A percentile compares a stretch with the other conserved stretches of the same genome.
Conservation (phyloP, 2,797 vertebrate species). For the Odontamblyopus lacepedii region DNA sequence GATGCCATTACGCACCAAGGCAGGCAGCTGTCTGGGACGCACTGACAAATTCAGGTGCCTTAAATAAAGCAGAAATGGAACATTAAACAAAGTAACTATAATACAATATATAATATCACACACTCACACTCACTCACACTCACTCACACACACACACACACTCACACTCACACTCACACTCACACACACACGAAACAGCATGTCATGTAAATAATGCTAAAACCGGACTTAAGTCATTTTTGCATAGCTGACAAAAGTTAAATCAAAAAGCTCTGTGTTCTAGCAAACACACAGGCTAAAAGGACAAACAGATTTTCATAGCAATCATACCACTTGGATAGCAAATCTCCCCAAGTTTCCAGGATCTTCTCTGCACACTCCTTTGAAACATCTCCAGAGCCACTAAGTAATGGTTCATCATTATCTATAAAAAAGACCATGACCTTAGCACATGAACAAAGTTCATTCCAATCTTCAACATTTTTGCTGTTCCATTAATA, state of each 20-base stretch:
- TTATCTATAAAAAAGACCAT: slow-evolving; percentile 83
- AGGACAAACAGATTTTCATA: background rate
- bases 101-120: background rate
- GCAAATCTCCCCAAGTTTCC: slow-evolving; percentile 97
- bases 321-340: slow-evolving; percentile 92
- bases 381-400: slow-evolving; percentile 98
- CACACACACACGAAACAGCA: no score
- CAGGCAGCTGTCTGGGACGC: slow-evolving; percentile 88
- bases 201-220: no score
- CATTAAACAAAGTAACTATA: background rate
- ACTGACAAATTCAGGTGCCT: slow-evolving; percentile 97
- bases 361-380: slow-evolving; percentile 99
- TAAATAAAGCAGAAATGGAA: background rate
- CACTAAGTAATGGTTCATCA: slow-evolving; percentile 94
- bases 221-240: no score
- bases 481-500: background rate
- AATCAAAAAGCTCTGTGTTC: background rate
- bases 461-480: background rate
- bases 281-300: background rate
- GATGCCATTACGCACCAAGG: slow-evolving; percentile 92
- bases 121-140: no score
- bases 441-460: background rate
- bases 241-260: slow-evolving; percentile 20
- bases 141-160: no score
- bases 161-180: no score